Base-by-base conservation (phyloP, 2,888 invertebrate species). In the Hoplodrina ambigua region DNA sequence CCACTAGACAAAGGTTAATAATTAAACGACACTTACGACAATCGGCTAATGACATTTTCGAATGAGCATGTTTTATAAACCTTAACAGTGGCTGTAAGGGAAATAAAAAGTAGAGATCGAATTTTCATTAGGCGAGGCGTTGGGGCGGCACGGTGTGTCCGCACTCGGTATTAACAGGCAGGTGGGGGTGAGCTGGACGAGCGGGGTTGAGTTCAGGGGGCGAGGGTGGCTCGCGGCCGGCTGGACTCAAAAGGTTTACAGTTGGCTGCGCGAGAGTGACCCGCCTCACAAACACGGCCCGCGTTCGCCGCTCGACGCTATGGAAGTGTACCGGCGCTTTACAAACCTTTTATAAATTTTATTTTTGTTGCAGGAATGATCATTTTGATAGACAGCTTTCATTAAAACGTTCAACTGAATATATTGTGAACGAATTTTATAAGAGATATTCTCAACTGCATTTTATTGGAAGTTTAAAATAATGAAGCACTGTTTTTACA, bases 261-360 rank as follows among this genome's bases (percentile, higher is more conserved):
- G 95, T 94, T 93, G 88, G 94, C 86, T 95, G 95, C 95, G 95
- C 95, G 89, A 91, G 95, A 96, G 95, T 95, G 94, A 94, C 95
- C 95, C 94, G 92, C 95, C 94, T 94, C 92, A 93, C 94, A 95
- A 95, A 95, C 95, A 94, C 88, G 88, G 89, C 81, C 89, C 89
- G 89, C 81, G 90, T 84, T 85, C 87, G 81, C 84, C 87, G 92
- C 87, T 90, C 87, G 89, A 85, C 82, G 85, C 84, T 94, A 93
- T 94, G 92, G 93, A 93, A 89, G 88, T 91, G 88, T 86, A 87
- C 87, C 83, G 70, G 50, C 55, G 70, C 81, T 91, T 91, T 88
- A 89, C 86, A 88, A 88, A 82, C 74, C 77, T 86, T 88, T 87
- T 83, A 82, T 85, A 81, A 83, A 83, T 86, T 75, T 86, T 85